Conservation (phyloP, 2,888 invertebrate genomes). For the Odontomyia ornata region DNA sequence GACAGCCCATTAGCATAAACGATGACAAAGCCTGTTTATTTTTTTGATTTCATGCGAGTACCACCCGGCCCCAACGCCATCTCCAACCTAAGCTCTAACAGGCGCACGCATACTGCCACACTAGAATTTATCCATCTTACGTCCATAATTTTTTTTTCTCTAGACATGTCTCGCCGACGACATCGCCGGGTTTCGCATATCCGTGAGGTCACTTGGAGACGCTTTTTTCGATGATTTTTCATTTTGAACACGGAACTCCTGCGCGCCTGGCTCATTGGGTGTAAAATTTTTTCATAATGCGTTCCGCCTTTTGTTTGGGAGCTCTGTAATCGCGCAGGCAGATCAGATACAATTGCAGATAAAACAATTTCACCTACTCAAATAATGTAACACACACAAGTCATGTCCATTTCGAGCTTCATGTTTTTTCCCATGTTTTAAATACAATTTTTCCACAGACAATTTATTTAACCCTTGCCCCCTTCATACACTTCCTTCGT, state of each 20-base stretch:
- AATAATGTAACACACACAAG: constrained; percentile 26
- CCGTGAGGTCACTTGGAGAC: constrained; percentile 28
- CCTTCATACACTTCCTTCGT: neutral
- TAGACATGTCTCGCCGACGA: neutral
- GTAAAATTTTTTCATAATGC: neutral
- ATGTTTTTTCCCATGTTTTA: too few species aligned
- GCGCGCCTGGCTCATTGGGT: neutral
- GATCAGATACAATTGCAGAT: constrained; percentile 20
- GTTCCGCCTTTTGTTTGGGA: neutral
- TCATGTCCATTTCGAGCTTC: neutral
- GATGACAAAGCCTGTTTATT: constrained; percentile 43
- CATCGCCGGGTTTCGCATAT: neutral
- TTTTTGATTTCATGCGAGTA: too few species aligned
- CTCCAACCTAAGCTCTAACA: neutral
- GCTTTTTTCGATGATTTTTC: constrained; percentile 19
- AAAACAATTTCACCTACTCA: constrained; percentile 35
- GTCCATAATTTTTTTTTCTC: constrained; percentile 20
- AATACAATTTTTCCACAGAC: too few species aligned
- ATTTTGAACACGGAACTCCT: constrained; percentile 42
- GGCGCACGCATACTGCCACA: constrained; percentile 13
- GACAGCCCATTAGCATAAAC: constrained; percentile 31
- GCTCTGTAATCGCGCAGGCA: neutral
- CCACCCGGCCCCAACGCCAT: neutral
- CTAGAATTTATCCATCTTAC: constrained; percentile 32
- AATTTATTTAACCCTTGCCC: constrained; percentile 17